Conservation (phyloP, 2,888 invertebrate species). For the Cheilosia pagana region DNA sequence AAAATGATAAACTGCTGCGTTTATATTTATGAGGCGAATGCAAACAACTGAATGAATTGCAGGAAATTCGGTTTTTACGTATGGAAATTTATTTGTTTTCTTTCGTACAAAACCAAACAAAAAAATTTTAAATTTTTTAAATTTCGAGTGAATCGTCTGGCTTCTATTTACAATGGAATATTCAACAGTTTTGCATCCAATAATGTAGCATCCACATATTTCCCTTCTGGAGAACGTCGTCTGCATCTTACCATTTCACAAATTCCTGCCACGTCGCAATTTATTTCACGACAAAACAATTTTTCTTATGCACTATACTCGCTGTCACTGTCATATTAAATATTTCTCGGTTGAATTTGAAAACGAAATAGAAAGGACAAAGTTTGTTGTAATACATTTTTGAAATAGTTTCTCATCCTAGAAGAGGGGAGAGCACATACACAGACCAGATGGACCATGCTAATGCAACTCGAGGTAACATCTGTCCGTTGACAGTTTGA, state of each 20-base stretch:
- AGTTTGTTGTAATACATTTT: not conserved
- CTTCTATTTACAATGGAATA: not conserved
- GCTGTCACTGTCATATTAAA: not conserved
- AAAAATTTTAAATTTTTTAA: too few relatives aligned
- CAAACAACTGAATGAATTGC: not conserved
- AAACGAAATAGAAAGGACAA: not conserved
- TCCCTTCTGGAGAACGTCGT: not conserved
- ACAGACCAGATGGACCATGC: not conserved
- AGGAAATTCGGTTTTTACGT: not conserved
- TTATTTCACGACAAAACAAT: not conserved
- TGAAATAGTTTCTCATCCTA: not conserved
- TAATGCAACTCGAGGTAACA: not conserved
- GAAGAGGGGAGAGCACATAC: not conserved
- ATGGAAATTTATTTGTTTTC: not conserved
- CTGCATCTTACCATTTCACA: not conserved
- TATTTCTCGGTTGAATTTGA: not conserved
- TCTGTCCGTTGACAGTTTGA: not conserved
- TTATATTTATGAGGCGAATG: not conserved
- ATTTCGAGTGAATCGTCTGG: too few relatives aligned
- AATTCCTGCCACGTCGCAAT: not conserved
- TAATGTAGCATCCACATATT: not conserved
- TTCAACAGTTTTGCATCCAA: not conserved
- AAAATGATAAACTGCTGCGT: not conserved
- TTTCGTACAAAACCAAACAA: too few relatives aligned
- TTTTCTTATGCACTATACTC: not conserved